These are phyloP conservation scores for Macrosiphum euphorbiae DNA, from an alignment of 2,888 invertebrate genomes.

Conservation along the genomic window DNA sequence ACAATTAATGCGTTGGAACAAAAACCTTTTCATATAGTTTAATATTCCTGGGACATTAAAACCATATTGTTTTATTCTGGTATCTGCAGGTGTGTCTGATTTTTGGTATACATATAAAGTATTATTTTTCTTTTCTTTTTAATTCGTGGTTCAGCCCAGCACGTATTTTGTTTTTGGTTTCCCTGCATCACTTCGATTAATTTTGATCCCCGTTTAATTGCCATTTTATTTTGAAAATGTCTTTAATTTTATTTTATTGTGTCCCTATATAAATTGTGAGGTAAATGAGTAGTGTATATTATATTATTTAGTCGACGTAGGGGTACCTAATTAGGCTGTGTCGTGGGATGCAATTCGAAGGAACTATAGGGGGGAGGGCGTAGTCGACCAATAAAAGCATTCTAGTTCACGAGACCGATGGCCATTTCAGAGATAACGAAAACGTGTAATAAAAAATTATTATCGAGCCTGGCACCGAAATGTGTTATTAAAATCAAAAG, in stretches of 20 bases:
- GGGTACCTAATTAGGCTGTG: neutral
- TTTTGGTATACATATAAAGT: neutral
- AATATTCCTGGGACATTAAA: neutral
- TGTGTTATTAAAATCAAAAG: neutral
- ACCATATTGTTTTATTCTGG: neutral
- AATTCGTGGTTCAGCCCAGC: neutral
- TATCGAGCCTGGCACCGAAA: neutral
- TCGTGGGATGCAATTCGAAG: neutral
- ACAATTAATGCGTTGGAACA: too few relatives aligned
- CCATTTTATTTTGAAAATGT: neutral
- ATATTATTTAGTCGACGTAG: neutral
- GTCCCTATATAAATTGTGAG: neutral
- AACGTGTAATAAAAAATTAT: neutral
- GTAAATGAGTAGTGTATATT: neutral
- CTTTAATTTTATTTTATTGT: neutral
- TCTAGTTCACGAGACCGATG: neutral
- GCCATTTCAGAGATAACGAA: neutral
- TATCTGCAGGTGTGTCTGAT: neutral
- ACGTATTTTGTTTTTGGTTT: neutral
- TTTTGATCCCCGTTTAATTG: neutral
- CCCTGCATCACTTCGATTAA: neutral
- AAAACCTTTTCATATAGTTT: neutral
- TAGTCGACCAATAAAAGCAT: neutral
- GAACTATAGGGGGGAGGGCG: neutral
- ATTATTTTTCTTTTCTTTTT: neutral